phyloP scores from a whole-genome alignment of 2,888 invertebrate genomes.

The Philhelius pedissequus region DNA sequence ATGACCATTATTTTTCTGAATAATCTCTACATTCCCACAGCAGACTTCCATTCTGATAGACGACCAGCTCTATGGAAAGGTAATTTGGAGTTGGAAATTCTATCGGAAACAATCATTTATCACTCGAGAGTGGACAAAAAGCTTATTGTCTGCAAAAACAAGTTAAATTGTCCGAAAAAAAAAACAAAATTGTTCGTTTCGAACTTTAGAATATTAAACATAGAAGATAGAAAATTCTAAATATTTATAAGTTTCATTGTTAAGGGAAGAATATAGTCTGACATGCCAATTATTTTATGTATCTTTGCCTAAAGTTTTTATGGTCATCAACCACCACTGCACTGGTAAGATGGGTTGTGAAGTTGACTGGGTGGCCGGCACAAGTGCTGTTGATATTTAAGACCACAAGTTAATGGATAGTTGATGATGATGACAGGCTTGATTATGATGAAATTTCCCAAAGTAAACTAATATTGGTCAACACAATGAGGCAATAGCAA shows the following conservation, averaged over 20 bases:
- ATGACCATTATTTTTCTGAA: background rate
- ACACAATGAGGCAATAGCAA: constrained; percentile 20
- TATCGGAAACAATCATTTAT: constrained; percentile 8
- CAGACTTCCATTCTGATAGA: no score
- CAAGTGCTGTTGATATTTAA: constrained; percentile 27
- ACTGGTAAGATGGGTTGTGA: background rate
- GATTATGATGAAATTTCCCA: constrained; percentile 21
- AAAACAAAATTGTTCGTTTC: background rate
- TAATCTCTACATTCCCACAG: background rate
- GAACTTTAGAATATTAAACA: background rate
- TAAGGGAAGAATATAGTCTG: background rate
- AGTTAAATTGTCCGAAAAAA: background rate
- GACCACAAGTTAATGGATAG: constrained; percentile 45
- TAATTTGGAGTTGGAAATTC: background rate
- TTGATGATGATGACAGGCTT: constrained; percentile 20
- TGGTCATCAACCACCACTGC: background rate
- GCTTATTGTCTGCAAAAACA: background rate
- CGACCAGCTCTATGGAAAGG: background rate
- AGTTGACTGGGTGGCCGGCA: background rate
- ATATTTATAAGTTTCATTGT: background rate
- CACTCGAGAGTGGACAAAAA: background rate
- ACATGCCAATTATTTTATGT: background rate
- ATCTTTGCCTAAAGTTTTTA: background rate
- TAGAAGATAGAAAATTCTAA: background rate
- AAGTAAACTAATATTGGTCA: constrained; percentile 45